Evolutionary conservation across 1,140 invertebrate species (phyloP).

Genomic region (Psilanteris sp.): DNA sequence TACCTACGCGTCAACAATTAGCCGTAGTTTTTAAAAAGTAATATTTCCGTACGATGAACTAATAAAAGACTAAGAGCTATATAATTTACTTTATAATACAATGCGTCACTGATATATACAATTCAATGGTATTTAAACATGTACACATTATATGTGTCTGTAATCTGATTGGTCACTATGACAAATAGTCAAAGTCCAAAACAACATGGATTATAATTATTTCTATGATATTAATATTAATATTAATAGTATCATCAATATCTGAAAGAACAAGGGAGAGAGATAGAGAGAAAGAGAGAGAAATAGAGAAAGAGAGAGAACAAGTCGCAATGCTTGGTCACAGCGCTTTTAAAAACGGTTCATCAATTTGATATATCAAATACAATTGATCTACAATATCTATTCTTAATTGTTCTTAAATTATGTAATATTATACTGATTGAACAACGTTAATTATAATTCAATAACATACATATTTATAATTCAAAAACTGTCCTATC

Average conservation of each 20-base stretch:
- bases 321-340: slow-evolving; percentile 17
- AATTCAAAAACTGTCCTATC: slow-evolving; percentile 51
- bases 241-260: no score
- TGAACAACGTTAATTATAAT: slow-evolving; percentile 60
- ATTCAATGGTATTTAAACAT: slow-evolving; percentile 63
- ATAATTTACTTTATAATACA: slow-evolving; percentile 59
- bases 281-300: slow-evolving; percentile 1
- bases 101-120: slow-evolving; percentile 64
- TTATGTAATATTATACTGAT: slow-evolving; percentile 33
- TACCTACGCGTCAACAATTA: slow-evolving; percentile 39
- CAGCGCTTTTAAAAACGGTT: slow-evolving; percentile 35
- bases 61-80: slow-evolving; percentile 46
- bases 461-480: slow-evolving; percentile 36
- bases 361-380: slow-evolving; percentile 28
- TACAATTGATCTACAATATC: slow-evolving; percentile 30
- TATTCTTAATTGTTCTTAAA: slow-evolving; percentile 11
- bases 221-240: no score
- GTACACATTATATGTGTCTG: slow-evolving; percentile 51
- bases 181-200: slow-evolving; percentile 4
- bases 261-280: no score
- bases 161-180: slow-evolving; percentile 25
- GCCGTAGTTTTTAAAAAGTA: slow-evolving; percentile 33
- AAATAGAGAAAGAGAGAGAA: slow-evolving; percentile 4
- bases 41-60: slow-evolving; percentile 46
- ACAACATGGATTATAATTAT: not conserved